These are phyloP conservation scores for Anoplopoma fimbria DNA, from an alignment of 2,113 vertebrate species.

Conservation along the genomic window DNA sequence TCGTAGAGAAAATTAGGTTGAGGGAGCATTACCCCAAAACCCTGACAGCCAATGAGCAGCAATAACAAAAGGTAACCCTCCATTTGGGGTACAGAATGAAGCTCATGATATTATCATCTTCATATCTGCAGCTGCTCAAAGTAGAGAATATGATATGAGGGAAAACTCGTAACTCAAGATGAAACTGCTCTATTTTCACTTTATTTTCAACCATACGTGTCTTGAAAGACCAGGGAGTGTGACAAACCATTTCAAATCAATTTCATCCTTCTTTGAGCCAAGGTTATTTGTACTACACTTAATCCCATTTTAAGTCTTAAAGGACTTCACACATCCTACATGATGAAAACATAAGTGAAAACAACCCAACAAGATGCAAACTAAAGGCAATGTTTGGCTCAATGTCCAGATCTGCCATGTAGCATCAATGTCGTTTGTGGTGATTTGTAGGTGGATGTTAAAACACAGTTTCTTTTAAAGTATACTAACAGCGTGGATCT, in stretches of 20 bases:
- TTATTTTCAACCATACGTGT: background rate
- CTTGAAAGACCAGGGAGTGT: background rate
- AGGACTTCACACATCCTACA: background rate
- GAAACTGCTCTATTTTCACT: constrained; percentile 21
- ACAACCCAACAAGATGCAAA: background rate
- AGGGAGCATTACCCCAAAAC: constrained; percentile 61
- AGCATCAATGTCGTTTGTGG: constrained; percentile 21
- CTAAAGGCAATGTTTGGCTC: background rate
- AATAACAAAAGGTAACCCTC: constrained; percentile 26
- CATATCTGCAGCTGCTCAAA: constrained; percentile 39
- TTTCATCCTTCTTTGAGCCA: constrained; percentile 5
- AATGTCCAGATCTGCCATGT: background rate
- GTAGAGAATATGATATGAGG: constrained; percentile 8
- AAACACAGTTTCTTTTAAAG: constrained; percentile 28
- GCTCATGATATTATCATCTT: constrained; percentile 6
- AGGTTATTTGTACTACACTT: background rate
- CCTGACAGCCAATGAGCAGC: constrained; percentile 41
- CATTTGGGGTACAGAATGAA: constrained; percentile 26
- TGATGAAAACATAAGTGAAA: constrained; percentile 16
- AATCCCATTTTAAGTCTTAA: background rate
- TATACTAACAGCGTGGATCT: constrained; percentile 34
- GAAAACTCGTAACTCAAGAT: constrained; percentile 5
- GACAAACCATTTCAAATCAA: constrained; percentile 22
- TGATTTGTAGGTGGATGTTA: constrained; percentile 25
- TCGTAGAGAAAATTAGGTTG: constrained; percentile 33